phyloP scores from a whole-genome alignment of 37 sponge, comb jelly and placozoan genomes.

The Corticium candelabrum region DNA sequence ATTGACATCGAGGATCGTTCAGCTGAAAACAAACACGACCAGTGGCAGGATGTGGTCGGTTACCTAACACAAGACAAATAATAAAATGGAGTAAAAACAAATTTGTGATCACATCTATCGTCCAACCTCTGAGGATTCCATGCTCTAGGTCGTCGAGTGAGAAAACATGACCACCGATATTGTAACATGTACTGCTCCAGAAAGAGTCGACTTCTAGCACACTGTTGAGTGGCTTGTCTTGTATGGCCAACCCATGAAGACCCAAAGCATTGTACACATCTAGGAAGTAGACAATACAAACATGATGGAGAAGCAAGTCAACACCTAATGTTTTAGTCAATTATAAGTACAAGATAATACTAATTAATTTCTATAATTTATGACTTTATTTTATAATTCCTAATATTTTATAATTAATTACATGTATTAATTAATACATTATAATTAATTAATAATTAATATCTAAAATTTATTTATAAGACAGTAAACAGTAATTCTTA shows the following conservation, averaged over 20 bases:
- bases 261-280: slow-evolving; percentile 79
- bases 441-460: too few relatives aligned
- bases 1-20: slow-evolving; percentile 39
- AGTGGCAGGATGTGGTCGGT: slow-evolving; percentile 60
- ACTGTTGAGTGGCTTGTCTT: slow-evolving; percentile 35
- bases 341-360: too few relatives aligned
- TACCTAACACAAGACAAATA: slow-evolving; percentile 21
- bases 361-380: too few relatives aligned
- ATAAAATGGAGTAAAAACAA: background rate
- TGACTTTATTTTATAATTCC: too few relatives aligned
- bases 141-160: slow-evolving; percentile 87
- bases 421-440: too few relatives aligned
- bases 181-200: slow-evolving; percentile 60
- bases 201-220: slow-evolving; percentile 62
- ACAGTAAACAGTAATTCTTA: too few relatives aligned
- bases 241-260: slow-evolving; percentile 52
- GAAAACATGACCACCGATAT: slow-evolving; percentile 53
- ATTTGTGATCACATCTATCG: background rate
- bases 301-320: too few relatives aligned
- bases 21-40: slow-evolving; percentile 16
- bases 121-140: slow-evolving; percentile 69
- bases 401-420: too few relatives aligned
- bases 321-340: too few relatives aligned
- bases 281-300: slow-evolving; percentile 12
- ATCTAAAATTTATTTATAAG: too few relatives aligned